phyloP scores from a whole-genome alignment of 2,797 vertebrate genomes.

The Liasis olivaceus region DNA sequence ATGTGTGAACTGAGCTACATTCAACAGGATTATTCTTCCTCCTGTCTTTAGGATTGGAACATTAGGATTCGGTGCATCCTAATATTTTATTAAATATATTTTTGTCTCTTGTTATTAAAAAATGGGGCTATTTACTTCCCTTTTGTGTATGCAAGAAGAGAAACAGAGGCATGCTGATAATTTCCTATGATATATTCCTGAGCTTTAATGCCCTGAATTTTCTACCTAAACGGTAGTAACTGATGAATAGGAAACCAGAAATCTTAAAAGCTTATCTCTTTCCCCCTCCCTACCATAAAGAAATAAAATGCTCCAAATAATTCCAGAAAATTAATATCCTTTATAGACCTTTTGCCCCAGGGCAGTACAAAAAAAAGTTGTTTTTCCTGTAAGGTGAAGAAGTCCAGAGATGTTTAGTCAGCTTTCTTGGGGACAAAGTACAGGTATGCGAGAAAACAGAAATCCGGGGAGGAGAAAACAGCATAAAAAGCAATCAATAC shows the following conservation, averaged over 20 bases:
- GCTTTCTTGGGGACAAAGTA: conserved; percentile 38
- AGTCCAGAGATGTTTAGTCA: conserved; percentile 30
- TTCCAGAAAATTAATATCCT: conserved; percentile 13
- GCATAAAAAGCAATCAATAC: neutral
- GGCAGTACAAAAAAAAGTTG: neutral
- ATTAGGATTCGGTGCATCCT: too few relatives aligned
- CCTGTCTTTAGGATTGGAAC: too few relatives aligned
- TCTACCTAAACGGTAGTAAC: neutral
- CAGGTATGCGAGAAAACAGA: conserved; percentile 26
- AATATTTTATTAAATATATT: too few relatives aligned
- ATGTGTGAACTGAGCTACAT: too few relatives aligned
- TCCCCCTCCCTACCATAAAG: neutral
- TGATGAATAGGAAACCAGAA: neutral
- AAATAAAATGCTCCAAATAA: neutral
- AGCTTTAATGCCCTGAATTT: neutral
- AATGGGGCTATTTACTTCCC: neutral
- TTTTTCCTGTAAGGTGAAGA: conserved; percentile 37
- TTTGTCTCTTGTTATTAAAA: neutral
- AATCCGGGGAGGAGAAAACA: neutral
- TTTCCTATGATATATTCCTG: neutral
- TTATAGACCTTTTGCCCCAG: conserved; percentile 15
- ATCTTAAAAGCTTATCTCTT: neutral
- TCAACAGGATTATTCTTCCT: too few relatives aligned
- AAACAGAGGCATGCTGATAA: neutral
- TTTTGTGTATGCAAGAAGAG: neutral